Percentiles rank a stretch among this genome's conserved stretches.
Evolutionary conservation across 2,797 vertebrate genomes (phyloP).

Genomic region (Liasis olivaceus): DNA sequence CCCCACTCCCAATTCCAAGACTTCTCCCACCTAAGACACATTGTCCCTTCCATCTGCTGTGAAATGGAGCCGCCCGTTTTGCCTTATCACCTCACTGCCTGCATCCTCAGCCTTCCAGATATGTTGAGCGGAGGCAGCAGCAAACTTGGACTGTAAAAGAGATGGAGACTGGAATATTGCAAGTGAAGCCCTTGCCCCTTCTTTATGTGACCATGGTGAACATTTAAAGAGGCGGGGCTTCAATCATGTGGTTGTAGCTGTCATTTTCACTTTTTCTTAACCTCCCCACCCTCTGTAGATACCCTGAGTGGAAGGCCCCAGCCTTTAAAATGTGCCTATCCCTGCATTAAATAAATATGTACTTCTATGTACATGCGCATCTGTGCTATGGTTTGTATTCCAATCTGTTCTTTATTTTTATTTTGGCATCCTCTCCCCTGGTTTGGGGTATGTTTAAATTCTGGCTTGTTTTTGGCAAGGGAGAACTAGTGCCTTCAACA

Average conservation of each 20-base stretch:
- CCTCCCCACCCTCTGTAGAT: not conserved
- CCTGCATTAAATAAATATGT: not conserved
- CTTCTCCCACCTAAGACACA: not conserved
- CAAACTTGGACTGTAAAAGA: not conserved
- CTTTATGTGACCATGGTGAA: not conserved
- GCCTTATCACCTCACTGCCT: not conserved
- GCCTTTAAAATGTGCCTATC: not conserved
- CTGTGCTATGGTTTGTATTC: not conserved
- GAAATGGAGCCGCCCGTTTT: not conserved
- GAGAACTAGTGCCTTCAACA: slow-evolving; percentile 37
- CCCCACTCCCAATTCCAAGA: not conserved
- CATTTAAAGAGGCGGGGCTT: not conserved
- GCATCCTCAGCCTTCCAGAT: not conserved
- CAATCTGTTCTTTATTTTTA: slow-evolving; percentile 36
- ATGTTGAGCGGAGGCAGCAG: not conserved
- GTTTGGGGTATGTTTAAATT: not conserved
- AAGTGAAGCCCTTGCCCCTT: not conserved
- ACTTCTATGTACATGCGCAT: not conserved
- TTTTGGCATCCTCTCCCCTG: not conserved
- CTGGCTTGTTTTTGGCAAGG: not conserved
- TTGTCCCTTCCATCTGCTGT: not conserved
- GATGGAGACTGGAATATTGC: not conserved
- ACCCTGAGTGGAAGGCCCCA: not conserved
- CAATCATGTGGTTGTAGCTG: not conserved
- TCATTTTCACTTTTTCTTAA: not conserved